phyloP scores from a whole-genome alignment of 2,888 invertebrate species.

The Acanthacorydalis orientalis region DNA sequence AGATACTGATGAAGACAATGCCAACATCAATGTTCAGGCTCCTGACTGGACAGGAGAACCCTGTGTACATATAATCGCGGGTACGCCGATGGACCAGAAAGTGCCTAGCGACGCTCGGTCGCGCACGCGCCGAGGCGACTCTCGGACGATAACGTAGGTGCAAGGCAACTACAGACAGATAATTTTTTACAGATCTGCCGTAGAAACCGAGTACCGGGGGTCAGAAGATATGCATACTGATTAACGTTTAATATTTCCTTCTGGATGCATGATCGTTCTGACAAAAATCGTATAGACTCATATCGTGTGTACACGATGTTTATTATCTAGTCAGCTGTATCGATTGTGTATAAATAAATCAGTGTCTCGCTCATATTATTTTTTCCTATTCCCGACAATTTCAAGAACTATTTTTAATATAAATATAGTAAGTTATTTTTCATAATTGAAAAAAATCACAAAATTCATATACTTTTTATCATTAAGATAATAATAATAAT shows the following conservation, averaged over 20 bases:
- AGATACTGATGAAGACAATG: constrained; percentile 99
- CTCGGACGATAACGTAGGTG: not conserved
- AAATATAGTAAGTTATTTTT: too few relatives aligned
- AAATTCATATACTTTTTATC: too few relatives aligned
- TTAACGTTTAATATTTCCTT: too few relatives aligned
- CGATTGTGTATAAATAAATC: constrained; percentile 1
- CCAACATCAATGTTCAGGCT: constrained; percentile 99
- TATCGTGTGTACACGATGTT: not conserved
- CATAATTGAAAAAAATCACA: too few relatives aligned
- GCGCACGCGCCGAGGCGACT: not conserved
- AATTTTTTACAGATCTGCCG: too few relatives aligned
- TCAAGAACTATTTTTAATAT: too few relatives aligned
- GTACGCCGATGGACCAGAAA: constrained; percentile 27
- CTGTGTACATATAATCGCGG: constrained; percentile 78
- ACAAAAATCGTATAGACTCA: too few relatives aligned
- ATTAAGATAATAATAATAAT: too few relatives aligned
- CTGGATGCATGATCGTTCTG: too few relatives aligned
- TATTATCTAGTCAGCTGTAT: constrained; percentile 6
- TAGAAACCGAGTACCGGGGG: too few relatives aligned
- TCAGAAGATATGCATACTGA: too few relatives aligned
- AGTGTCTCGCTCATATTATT: constrained; percentile 3
- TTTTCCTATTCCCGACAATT: not conserved
- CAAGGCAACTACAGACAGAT: not conserved
- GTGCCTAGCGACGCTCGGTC: constrained; percentile 34
- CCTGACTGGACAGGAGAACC: constrained; percentile 97